A percentile compares a stretch with the other conserved stretches of the same genome.
These are phyloP conservation scores for Drosophila ercepeae DNA, from an alignment of 1,140 invertebrate species.

Conservation along the genomic window DNA sequence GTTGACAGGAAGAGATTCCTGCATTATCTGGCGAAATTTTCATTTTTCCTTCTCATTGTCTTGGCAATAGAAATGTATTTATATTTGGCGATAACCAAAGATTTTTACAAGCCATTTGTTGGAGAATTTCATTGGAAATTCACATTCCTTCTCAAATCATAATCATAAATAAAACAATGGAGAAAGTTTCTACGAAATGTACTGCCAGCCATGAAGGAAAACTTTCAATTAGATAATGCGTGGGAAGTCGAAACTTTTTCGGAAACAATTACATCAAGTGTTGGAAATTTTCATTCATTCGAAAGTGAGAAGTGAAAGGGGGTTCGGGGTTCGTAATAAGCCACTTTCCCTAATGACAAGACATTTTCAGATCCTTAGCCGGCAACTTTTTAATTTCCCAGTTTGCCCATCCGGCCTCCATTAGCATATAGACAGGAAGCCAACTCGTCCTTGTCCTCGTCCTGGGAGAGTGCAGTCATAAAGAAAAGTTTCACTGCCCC, in stretches of 20 bases:
- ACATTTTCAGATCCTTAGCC: constrained; percentile 49
- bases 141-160: neutral
- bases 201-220: constrained; percentile 13
- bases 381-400: constrained; percentile 71
- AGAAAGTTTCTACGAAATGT: constrained; percentile 8
- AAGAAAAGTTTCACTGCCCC: constrained; percentile 54
- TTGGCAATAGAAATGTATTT: constrained; percentile 10
- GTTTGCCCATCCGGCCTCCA: constrained; percentile 85
- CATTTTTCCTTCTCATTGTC: neutral
- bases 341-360: constrained; percentile 52
- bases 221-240: constrained; percentile 34
- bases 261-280: constrained; percentile 45
- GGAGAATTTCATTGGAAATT: constrained; percentile 4
- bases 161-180: neutral
- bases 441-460: neutral
- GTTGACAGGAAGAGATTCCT: constrained; percentile 43
- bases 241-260: constrained; percentile 20
- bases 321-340: constrained; percentile 27
- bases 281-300: constrained; percentile 14
- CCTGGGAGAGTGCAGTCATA: constrained; percentile 55
- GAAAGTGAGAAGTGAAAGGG: no score
- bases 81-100: constrained; percentile 1
- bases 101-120: constrained; percentile 21
- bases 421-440: constrained; percentile 51
- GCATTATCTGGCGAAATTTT: neutral